phyloP scores from a whole-genome alignment of 2,888 invertebrate genomes.

The Miltochrista miniata region DNA sequence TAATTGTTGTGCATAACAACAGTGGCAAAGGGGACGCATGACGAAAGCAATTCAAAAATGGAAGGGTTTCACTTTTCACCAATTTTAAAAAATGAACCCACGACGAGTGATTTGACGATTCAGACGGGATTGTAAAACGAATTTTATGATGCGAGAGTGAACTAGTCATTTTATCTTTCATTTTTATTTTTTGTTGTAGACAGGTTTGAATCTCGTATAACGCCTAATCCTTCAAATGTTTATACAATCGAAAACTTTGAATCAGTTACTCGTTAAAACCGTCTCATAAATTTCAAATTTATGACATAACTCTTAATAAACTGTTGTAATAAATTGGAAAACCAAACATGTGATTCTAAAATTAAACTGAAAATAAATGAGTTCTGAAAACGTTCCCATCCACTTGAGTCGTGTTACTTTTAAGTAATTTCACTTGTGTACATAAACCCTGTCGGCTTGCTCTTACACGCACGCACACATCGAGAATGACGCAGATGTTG shows the following conservation, averaged over 20 bases:
- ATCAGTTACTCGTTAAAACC: slow-evolving; percentile 34
- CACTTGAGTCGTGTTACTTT: slow-evolving; percentile 77
- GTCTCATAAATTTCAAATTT: slow-evolving; percentile 36
- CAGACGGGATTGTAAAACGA: slow-evolving; percentile 71
- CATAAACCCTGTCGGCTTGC: slow-evolving; percentile 69
- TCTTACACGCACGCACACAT: slow-evolving; percentile 64
- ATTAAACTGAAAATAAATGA: slow-evolving; percentile 55
- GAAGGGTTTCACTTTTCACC: slow-evolving; percentile 79
- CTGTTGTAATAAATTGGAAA: slow-evolving; percentile 35
- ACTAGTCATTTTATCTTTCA: slow-evolving; percentile 42
- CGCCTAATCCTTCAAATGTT: slow-evolving; percentile 27
- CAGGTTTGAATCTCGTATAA: slow-evolving; percentile 15
- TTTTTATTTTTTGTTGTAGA: slow-evolving; percentile 18
- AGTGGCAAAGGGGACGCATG: slow-evolving; percentile 75
- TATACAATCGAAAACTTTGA: slow-evolving; percentile 26
- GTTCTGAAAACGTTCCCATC: slow-evolving; percentile 69
- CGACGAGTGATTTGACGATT: slow-evolving; percentile 79
- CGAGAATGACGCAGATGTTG: slow-evolving; percentile 75
- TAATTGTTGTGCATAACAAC: slow-evolving; percentile 56
- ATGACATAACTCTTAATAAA: slow-evolving; percentile 43
- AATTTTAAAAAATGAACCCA: slow-evolving; percentile 78
- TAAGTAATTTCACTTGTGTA: slow-evolving; percentile 78
- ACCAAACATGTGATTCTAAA: slow-evolving; percentile 45
- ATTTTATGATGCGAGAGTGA: slow-evolving; percentile 61
- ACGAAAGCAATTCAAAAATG: slow-evolving; percentile 81